Base-by-base conservation (phyloP, 1,140 invertebrate genomes). In the Sinonovacula constricta region DNA sequence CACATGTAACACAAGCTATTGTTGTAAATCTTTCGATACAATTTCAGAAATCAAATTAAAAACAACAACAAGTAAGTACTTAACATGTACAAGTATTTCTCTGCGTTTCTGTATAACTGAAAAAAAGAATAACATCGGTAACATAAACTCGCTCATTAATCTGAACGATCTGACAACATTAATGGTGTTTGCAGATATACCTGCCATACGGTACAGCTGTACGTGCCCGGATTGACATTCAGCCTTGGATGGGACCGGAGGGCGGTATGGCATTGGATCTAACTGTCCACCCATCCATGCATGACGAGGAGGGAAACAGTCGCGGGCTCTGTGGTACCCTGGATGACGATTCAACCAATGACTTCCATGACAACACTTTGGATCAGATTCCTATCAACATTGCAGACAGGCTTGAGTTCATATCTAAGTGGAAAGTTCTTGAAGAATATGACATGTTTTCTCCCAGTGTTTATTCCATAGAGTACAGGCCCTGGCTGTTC, bases 121-220 rank as follows among this genome's bases (percentile, higher is more conserved):
- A n/a, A n/a, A n/a, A n/a, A n/a, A n/a, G n/a, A n/a, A n/a, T n/a
- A n/a, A n/a, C n/a, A n/a, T n/a, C n/a, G n/a, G n/a, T n/a, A n/a
- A n/a, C n/a, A n/a, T n/a, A n/a, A n/a, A n/a, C n/a, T n/a, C n/a
- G n/a, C n/a, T n/a, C n/a, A n/a, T n/a, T n/a, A n/a, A n/a, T n/a
- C n/a, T n/a, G n/a, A n/a, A n/a, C n/a, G n/a, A n/a, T n/a, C n/a
- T n/a, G n/a, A n/a, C n/a, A n/a, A n/a, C n/a, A n/a, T n/a, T n/a
- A n/a, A n/a, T n/a, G n/a, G n/a, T n/a, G n/a, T n/a, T n/a, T 39
- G n/a, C 28, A 72, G 69, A 62, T 72, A 31, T 72, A 72, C 62
- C 56, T 72, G 22, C 69, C 69, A n/a, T 72, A 49, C 28, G 69
- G 69, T n/a, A 72, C 69, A 28, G 69, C 54, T n/a, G 54, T 72